phyloP scores from a whole-genome alignment of 2,113 vertebrate genomes.

The Zosterops lateralis region DNA sequence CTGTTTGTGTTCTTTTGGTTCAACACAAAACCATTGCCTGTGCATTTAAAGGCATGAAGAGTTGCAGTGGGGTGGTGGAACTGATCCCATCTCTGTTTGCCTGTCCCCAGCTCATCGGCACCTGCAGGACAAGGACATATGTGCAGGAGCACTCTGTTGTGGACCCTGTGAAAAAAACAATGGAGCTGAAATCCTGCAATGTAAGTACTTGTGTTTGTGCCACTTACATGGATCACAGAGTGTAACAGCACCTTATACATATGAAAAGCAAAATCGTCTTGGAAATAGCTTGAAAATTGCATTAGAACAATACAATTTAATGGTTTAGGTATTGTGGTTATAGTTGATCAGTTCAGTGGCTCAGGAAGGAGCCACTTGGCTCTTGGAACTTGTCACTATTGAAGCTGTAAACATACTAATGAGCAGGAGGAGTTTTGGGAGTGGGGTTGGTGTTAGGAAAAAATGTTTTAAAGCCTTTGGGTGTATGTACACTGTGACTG shows the following conservation, averaged over 20 bases:
- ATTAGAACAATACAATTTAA: not conserved
- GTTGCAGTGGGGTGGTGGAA: not conserved
- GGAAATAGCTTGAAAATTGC: not conserved
- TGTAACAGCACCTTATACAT: not conserved
- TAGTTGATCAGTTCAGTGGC: not conserved
- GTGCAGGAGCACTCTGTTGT: conserved; percentile 93
- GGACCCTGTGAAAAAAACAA: conserved; percentile 84
- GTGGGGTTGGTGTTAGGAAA: not conserved
- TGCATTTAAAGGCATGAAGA: not conserved
- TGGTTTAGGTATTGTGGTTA: not conserved
- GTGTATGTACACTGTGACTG: not conserved
- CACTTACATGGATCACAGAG: not conserved
- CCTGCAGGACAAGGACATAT: conserved; percentile 85
- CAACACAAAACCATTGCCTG: not conserved
- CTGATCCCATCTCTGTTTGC: not conserved
- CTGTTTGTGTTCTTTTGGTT: not conserved
- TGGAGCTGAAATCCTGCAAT: conserved; percentile 92
- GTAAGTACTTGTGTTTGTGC: conserved; percentile 75
- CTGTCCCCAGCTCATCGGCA: conserved; percentile 86
- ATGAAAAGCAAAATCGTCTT: not conserved
- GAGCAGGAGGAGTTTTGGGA: not conserved
- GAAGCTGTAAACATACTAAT: not conserved
- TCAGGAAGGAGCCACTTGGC: not conserved
- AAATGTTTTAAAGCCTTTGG: not conserved
- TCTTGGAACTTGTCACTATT: not conserved